These are phyloP conservation scores for Probosciger aterrimus DNA, from an alignment of 2,113 vertebrate species.

Conservation along the genomic window DNA sequence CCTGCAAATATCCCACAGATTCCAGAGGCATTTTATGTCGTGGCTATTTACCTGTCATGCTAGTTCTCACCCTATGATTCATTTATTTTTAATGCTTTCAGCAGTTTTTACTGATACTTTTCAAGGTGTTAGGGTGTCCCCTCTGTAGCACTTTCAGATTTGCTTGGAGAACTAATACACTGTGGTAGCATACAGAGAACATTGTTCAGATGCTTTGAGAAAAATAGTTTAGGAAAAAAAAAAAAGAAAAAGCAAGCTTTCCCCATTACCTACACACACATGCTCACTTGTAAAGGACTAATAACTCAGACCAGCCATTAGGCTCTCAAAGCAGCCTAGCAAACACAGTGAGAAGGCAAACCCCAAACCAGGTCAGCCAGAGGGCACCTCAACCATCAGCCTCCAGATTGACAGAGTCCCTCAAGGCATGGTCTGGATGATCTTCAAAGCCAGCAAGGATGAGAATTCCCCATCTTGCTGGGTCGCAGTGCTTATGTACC, in stretches of 20 bases:
- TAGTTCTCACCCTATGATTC: constrained; percentile 76
- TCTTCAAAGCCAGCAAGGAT: not conserved
- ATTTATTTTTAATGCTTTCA: constrained; percentile 77
- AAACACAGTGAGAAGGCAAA: not conserved
- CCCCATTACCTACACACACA: not conserved
- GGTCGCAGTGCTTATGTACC: not conserved
- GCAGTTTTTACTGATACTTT: constrained; percentile 73
- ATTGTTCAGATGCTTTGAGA: constrained; percentile 52
- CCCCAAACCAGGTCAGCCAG: not conserved
- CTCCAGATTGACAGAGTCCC: not conserved
- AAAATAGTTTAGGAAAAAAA: not conserved
- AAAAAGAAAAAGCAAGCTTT: not conserved
- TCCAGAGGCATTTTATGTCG: constrained; percentile 72
- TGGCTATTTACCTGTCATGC: constrained; percentile 71
- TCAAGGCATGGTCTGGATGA: rapidly evolving
- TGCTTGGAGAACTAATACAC: constrained; percentile 46
- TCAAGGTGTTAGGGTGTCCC: constrained; percentile 51
- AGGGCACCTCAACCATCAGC: not conserved
- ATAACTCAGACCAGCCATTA: not conserved
- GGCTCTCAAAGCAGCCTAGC: not conserved
- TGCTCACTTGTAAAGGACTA: not conserved
- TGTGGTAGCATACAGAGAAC: constrained; percentile 38
- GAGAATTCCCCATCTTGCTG: not conserved
- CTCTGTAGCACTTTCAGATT: constrained; percentile 56
- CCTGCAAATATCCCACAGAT: constrained; percentile 74